Conservation (phyloP, 2,113 vertebrate species). For the Psephotus haematonotus region DNA sequence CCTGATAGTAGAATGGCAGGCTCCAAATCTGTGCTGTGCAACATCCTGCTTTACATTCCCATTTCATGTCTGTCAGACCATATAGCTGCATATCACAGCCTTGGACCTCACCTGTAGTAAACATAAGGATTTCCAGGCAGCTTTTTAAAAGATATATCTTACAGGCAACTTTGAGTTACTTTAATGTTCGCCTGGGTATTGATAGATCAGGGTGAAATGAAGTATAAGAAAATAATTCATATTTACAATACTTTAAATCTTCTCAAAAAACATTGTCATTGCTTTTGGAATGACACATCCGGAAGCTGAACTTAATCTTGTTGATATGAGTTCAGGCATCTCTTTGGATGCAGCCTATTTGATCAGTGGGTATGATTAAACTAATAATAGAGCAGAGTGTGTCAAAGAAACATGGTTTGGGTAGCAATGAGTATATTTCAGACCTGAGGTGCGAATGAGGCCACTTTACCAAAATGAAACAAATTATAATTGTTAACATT, state of each 20-base stretch:
- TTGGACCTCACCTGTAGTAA: background rate
- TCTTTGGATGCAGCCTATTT: background rate
- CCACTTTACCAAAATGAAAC: background rate
- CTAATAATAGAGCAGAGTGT: background rate
- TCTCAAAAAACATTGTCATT: background rate
- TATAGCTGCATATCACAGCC: background rate
- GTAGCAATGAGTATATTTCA: background rate
- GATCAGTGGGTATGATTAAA: background rate
- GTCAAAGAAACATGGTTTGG: background rate
- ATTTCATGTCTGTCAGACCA: background rate
- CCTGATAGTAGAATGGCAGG: background rate
- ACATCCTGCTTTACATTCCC: background rate
- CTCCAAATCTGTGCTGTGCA: background rate
- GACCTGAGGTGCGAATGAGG: background rate
- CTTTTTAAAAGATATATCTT: rapidly evolving
- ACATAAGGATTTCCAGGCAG: background rate
- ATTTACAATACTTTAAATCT: background rate
- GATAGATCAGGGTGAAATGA: background rate
- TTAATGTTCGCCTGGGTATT: background rate
- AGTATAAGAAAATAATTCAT: background rate
- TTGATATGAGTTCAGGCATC: background rate
- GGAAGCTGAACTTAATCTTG: background rate
- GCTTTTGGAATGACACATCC: background rate
- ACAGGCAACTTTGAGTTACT: background rate
- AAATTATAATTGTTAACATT: background rate